Conservation (phyloP, 2,797 vertebrate species). For the Sebastes taczanowskii region DNA sequence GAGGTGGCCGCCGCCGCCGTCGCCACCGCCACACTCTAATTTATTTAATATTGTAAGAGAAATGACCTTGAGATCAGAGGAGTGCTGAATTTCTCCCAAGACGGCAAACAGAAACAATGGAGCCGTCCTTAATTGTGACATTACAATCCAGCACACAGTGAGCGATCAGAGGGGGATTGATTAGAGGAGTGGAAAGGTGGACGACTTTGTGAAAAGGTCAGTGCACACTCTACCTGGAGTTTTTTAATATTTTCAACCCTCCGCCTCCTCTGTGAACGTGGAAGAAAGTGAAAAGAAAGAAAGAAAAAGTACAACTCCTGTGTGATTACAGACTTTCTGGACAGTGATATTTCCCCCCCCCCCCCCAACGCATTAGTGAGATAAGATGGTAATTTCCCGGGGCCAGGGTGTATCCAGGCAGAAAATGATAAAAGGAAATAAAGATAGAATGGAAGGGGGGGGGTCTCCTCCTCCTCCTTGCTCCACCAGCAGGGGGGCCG, state of each 20-base stretch:
- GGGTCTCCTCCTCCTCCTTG: conserved; percentile 37
- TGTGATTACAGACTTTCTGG: conserved; percentile 72
- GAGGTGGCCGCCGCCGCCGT: conserved; percentile 27
- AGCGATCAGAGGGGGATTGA: conserved; percentile 83
- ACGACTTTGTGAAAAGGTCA: conserved; percentile 88
- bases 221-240: conserved; percentile 80
- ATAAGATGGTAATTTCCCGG: conserved; percentile 81
- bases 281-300: conserved; percentile 38
- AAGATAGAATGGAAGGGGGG: conserved; percentile 41
- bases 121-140: conserved; percentile 83
- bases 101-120: conserved; percentile 83
- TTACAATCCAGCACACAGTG: conserved; percentile 79
- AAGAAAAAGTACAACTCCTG: conserved; percentile 60
- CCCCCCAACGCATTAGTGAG: conserved; percentile 76
- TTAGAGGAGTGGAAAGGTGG: conserved; percentile 83
- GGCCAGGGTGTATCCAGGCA: conserved; percentile 75
- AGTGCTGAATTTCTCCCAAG: conserved; percentile 60
- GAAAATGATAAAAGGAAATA: conserved; percentile 78
- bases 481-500: conserved; percentile 55
- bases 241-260: conserved; percentile 61
- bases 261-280: conserved; percentile 21
- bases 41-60: conserved; percentile 80
- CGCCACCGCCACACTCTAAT: conserved; percentile 57
- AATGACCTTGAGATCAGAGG: conserved; percentile 79
- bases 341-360: conserved; percentile 67